Evolutionary conservation across 2,888 invertebrate genomes (phyloP), one percentile per base, ranked within the genome.

Genomic region (Apamea epomidion): DNA sequence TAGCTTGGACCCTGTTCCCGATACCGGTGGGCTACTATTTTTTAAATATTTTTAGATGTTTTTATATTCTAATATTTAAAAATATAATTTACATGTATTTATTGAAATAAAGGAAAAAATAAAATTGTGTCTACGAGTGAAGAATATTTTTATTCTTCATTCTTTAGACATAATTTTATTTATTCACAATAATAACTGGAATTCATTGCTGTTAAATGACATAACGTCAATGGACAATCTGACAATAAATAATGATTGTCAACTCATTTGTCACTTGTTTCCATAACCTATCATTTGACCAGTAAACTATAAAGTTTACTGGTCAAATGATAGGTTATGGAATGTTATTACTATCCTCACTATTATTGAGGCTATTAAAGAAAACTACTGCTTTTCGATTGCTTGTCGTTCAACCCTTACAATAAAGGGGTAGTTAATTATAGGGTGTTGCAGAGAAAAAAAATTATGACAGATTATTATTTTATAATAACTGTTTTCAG

Each of bases 361-460:
- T 58, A 32, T 58, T 65, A 64, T 32, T 29, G 12, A 73, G 12
- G 29, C 51, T 25, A 70, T 82, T 82, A 58, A 21, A 81, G 14
- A 81, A 78, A 64, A 74, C 12, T 29, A 74, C 29, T 54, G 37
- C 60, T 29, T 60, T 37, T 32, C 68, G 45, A 73, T 68, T 51
- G 67, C 10, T 45, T 37, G 54, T 69, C 25, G 25, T 54, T 78
- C 2, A 74, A 62, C 72, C 60, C 42, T 25, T 25, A 45, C 12
- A 3, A n/a, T 18, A 29, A 45, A 51, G 42, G 25, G 12, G 25
- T 76, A n/a, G 18, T 69, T 16, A 29, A 58, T 16, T 1, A 25
- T 16, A 2, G 58, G 42, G 21, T 18, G 14, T 37, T n/a, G 14
- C n/a, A 51, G 12, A 67, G 37, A 65, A 64, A 54, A 5, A 42